Percentiles rank a stretch among this genome's conserved stretches.
Conservation (phyloP, 2,113 vertebrate genomes). For the Odobenus rosmarus region DNA sequence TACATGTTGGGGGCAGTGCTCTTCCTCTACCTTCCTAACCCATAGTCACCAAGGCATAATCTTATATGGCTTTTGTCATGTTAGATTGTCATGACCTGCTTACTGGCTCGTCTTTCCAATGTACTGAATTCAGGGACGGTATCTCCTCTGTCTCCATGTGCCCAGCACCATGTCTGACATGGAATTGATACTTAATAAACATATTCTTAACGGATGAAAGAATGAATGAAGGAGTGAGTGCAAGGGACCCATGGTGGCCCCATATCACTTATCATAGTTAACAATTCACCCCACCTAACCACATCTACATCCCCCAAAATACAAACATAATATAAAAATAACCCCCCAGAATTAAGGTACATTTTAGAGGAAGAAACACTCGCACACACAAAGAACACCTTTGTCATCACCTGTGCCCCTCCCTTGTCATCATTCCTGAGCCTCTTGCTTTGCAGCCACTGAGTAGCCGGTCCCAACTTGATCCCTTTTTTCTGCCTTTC, state of each 20-base stretch:
- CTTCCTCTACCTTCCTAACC: background rate
- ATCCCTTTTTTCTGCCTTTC: background rate
- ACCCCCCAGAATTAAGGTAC: background rate
- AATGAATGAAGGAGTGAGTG: background rate
- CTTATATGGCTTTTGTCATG: background rate
- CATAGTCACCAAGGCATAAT: background rate
- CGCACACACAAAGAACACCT: background rate
- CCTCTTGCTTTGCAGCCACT: background rate
- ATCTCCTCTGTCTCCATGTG: background rate
- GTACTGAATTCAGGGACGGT: background rate
- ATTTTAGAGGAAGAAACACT: background rate
- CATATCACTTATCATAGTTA: background rate
- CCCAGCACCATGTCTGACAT: background rate
- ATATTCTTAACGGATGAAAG: background rate
- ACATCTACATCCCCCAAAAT: background rate
- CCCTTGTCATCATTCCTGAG: background rate
- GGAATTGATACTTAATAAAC: background rate
- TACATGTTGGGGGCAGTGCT: rapidly evolving
- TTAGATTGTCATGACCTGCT: background rate
- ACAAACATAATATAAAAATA: background rate
- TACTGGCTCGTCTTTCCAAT: background rate
- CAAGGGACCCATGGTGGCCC: background rate
- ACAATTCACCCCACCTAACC: background rate
- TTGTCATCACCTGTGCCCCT: background rate
- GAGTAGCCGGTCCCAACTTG: background rate